Evolutionary conservation across 2,113 vertebrate species (phyloP), one percentile per base, ranked within the genome.

Genomic region (Burhinus oedicnemus): DNA sequence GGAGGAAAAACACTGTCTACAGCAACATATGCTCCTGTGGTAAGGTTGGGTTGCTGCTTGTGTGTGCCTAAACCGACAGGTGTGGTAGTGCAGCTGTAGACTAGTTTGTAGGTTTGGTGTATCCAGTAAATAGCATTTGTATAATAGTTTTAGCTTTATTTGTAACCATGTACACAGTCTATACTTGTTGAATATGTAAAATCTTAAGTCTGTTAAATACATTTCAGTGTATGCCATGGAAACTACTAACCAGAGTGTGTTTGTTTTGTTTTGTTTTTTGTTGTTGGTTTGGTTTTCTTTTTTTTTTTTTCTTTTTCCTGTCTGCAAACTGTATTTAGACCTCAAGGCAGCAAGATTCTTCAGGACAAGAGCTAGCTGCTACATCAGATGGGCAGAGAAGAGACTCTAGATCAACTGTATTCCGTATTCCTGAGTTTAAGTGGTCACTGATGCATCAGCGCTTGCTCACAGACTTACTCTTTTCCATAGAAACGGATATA

Each of bases 401-500:
- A 94, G 99, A 99, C 26, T 91, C 98, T 22, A 99, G 99, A 44
- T 98, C 99, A 14, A 97, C 99, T 45, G 98, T 99, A 98, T 99
- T 99, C 97, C 99, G 99, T 34, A 99, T 99, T 96, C 99, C 99
- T 34, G 99, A 99, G 91, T 99, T 99, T 96, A 98, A 87, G 87
- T 99, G 99, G 99, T 99, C 99, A 20, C 98, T 98, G 75, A 99
- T 99, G 99, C 99, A 99, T 91, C 99, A 99, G 49, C 99, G 99
- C 82, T 98, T 99, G 96, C 99, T 99, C 75, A 99, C 99, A 19
- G 99, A 99, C 97, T 96, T 99, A 32, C 98, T 99, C 9, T 99
- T 99, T 97, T 99, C 99, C 42, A 99, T 99, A 47, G 99, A 99
- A 97, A 99, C 99, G 22, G 99, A 99, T 55, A 98, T 99, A 92